phyloP scores from a whole-genome alignment of 2,113 vertebrate genomes.

The Corapipo altera region DNA sequence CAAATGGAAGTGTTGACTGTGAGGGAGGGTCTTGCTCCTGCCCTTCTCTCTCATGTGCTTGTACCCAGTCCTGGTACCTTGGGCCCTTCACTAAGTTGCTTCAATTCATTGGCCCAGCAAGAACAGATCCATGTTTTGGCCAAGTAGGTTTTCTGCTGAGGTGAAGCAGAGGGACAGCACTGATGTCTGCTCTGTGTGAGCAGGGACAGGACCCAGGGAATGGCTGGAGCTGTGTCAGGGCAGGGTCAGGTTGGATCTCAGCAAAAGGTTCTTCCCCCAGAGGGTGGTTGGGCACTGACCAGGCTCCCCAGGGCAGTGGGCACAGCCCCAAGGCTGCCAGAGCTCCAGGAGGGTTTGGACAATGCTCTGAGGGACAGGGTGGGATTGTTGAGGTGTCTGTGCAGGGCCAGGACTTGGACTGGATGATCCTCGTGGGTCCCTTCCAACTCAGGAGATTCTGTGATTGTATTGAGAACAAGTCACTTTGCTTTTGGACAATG shows the following conservation, averaged over 20 bases:
- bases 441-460: not conserved
- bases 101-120: not conserved
- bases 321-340: not conserved
- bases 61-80: not conserved
- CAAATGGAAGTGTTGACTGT: not conserved
- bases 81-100: not conserved
- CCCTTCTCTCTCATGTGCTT: not conserved
- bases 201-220: not conserved
- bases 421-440: accelerated
- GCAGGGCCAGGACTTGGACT: not conserved
- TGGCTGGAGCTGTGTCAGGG: not conserved
- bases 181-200: accelerated
- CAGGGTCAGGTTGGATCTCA: not conserved
- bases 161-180: not conserved
- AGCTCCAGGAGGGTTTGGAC: not conserved
- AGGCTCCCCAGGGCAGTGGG: not conserved
- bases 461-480: not conserved
- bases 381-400: not conserved
- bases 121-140: not conserved
- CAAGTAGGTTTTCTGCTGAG: not conserved
- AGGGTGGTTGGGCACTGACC: not conserved
- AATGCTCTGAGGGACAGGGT: not conserved
- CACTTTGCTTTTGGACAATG: not conserved
- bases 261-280: not conserved
- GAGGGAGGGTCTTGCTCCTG: not conserved